Base-by-base conservation (phyloP, 2,797 vertebrate genomes). In the Bradypodion ventrale region DNA sequence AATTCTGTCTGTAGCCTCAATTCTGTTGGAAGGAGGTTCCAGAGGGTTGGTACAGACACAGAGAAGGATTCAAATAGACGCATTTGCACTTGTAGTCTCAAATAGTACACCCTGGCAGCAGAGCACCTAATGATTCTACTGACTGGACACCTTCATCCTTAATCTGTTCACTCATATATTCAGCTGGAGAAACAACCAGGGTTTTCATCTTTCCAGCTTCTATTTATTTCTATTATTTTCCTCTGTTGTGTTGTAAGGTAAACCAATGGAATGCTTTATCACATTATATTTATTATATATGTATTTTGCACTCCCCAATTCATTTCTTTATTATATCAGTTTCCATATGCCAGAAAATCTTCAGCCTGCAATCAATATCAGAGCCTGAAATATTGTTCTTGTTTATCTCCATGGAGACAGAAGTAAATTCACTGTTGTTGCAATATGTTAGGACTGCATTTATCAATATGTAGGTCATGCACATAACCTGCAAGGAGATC, bases 381-480 rank as follows among this genome's bases (percentile, higher is more conserved):
- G 3, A 29, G 63, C 37, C n/a, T 83, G 72, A 85, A 83, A 85
- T 76, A 83, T 69, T 75, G 65, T 68, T 83, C 56, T 44, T 13
- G 7, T 63, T 75, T 74, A 79, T 88, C 75, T 82, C 75, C 37
- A 74, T 75, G 75, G 75, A 69, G 70, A 83, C 70, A 8, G 56
- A 85, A 62, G 65, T 75, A 79, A 85, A 88, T 79, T 82, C 76
- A 59, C 35, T 87, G 86, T 65, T 70, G 75, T 65, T 80, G 70
- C 40, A 88, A 78, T 2, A 56, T 42, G 80, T 76, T 59, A 75
- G 80, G 42, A 72, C 63, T 56, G 59, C 12, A 4, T 85, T 85
- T 83, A 82, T 83, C 83, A 85, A 79, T 83, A 88, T 83, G 72
- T 79, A 83, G 76, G 87, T 80, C 80, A 85, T 76, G 42, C 44